phyloP scores from a whole-genome alignment of 1,140 invertebrate species.

The Papilio machaon region DNA sequence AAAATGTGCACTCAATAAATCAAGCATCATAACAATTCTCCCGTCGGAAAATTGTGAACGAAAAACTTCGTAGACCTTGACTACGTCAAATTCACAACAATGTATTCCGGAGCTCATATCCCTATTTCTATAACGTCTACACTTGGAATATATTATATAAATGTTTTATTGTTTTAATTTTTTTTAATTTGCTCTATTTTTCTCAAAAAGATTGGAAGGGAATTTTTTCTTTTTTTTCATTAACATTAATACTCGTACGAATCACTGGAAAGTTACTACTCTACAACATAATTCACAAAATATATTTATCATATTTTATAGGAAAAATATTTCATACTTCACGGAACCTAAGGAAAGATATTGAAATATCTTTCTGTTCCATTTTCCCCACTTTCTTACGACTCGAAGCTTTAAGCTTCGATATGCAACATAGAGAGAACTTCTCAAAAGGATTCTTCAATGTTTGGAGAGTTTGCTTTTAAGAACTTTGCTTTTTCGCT shows the following conservation, averaged over 20 bases:
- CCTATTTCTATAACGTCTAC: conserved; percentile 1
- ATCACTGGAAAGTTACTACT: background rate
- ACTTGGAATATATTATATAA: background rate
- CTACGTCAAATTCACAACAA: conserved; percentile 33
- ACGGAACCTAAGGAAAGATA: background rate
- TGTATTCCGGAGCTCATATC: conserved; percentile 16
- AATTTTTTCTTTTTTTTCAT: background rate
- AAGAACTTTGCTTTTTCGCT: conserved; percentile 32
- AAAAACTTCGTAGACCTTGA: conserved; percentile 47
- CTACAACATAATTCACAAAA: background rate
- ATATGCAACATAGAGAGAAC: conserved; percentile 11
- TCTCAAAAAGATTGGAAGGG: background rate
- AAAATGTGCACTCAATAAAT: conserved; percentile 69
- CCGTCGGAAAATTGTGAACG: conserved; percentile 48
- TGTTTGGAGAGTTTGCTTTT: background rate
- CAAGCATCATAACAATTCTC: conserved; percentile 61
- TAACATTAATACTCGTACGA: background rate
- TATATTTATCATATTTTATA: background rate
- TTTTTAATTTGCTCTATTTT: background rate
- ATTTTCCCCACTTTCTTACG: background rate
- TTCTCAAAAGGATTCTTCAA: conserved; percentile 14
- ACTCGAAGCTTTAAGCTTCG: conserved; percentile 22
- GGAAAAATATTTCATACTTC: background rate
- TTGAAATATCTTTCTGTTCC: conserved; percentile 8
- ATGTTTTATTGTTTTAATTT: background rate